Percentiles rank a stretch among this genome's conserved stretches.
phyloP scores from a whole-genome alignment of 2,888 invertebrate genomes.

The Mesorhabditis belari region DNA sequence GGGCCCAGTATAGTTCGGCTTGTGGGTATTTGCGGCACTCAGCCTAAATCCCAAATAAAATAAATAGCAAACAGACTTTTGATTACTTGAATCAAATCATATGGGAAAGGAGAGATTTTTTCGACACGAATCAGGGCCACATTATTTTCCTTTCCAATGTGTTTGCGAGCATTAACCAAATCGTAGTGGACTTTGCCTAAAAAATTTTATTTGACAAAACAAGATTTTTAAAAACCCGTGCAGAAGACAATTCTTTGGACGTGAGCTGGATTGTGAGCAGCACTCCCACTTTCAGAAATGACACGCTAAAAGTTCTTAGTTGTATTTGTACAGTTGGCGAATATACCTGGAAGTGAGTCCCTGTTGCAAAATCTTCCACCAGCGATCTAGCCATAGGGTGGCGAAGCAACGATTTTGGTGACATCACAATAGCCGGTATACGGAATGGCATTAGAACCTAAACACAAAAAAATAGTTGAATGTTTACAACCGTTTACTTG shows the following conservation, averaged over 20 bases:
- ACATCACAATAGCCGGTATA: slow-evolving; percentile 88
- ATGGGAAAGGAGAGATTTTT: slow-evolving; percentile 89
- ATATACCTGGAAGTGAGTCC: slow-evolving; percentile 55
- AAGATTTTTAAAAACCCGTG: slow-evolving; percentile 65
- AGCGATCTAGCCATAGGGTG: slow-evolving; percentile 90
- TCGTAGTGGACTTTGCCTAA: slow-evolving; percentile 76
- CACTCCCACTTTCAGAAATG: slow-evolving; percentile 67
- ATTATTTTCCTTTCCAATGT: slow-evolving; percentile 64
- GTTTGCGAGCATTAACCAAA: slow-evolving; percentile 71
- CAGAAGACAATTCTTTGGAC: slow-evolving; percentile 85
- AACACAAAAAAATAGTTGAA: neutral
- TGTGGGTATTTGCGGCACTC: slow-evolving; percentile 63
- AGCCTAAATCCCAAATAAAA: too few relatives aligned
- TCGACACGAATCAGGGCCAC: slow-evolving; percentile 82
- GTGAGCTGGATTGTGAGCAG: slow-evolving; percentile 61
- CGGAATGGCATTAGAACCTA: slow-evolving; percentile 78
- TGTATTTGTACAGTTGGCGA: slow-evolving; percentile 1
- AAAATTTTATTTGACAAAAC: slow-evolving; percentile 1
- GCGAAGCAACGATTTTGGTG: slow-evolving; percentile 90
- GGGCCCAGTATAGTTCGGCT: slow-evolving; percentile 73
- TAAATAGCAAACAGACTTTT: too few relatives aligned
- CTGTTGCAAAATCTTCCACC: slow-evolving; percentile 82
- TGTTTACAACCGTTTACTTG: slow-evolving; percentile 67
- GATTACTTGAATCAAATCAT: slow-evolving; percentile 73
- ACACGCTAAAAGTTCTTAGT: slow-evolving; percentile 60